phyloP scores from a whole-genome alignment of 2,888 invertebrate species.

The Acanthosepion lycidas region DNA sequence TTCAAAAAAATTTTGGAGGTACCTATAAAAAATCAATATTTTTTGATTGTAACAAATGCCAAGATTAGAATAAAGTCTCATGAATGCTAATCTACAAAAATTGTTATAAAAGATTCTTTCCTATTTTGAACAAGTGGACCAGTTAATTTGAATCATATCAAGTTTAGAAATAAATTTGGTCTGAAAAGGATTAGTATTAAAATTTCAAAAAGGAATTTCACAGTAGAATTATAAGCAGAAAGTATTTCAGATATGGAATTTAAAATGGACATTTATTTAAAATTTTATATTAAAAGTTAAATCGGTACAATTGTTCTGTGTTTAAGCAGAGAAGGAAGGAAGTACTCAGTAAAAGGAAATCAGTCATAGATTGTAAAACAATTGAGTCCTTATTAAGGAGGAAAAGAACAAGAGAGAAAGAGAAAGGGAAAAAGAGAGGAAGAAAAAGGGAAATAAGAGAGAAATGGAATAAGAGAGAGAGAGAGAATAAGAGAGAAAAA shows the following conservation, averaged over 20 bases:
- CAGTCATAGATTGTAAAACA: not conserved
- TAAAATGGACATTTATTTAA: not conserved
- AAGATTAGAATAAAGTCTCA: too few species aligned
- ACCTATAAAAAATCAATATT: too few species aligned
- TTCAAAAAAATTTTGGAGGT: too few species aligned
- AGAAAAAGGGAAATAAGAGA: not conserved
- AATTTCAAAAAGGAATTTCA: not conserved
- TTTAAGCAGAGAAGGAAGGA: not conserved
- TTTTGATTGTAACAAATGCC: too few species aligned
- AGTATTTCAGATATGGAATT: not conserved
- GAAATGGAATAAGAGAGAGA: not conserved
- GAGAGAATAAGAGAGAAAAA: fast-evolving
- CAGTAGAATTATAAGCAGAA: not conserved
- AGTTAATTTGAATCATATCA: too few species aligned
- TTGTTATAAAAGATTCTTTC: too few species aligned
- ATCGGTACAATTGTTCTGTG: not conserved
- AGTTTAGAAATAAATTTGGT: too few species aligned
- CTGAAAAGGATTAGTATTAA: too few species aligned
- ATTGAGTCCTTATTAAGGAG: not conserved
- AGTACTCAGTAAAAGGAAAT: not conserved
- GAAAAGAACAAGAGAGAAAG: not conserved
- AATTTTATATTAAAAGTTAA: not conserved
- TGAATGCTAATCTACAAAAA: too few species aligned
- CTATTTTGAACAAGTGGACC: too few species aligned
- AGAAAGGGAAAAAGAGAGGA: not conserved